Evolutionary conservation across 2,113 vertebrate genomes (phyloP), one percentile per base, ranked within the genome.

Genomic region (Microtus richardsoni): DNA sequence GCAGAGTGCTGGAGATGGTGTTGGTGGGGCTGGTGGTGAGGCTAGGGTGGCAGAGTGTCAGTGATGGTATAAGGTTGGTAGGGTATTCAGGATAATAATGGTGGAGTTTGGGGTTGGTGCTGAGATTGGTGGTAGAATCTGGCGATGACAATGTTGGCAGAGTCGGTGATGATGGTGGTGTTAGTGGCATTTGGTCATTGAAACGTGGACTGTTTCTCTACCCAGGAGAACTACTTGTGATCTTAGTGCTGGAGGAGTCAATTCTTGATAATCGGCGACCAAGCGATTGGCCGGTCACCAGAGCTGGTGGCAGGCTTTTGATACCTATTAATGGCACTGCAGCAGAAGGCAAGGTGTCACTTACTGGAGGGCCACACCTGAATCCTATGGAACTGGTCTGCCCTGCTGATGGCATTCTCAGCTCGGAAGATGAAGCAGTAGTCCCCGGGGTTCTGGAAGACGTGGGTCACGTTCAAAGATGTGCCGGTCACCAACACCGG

Each of bases 391-490:
- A 99, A 99, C 0, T 98, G 98, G 96, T 99, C 98, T 39, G 99
- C 97, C 96, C 97, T 97, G 83, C 99, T 99, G 98, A 99, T 91
- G 47, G 98, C 96, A 0, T 99, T 99, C 97, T 98, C 97, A 19
- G 99, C 98, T 7, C 98, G 97, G 95, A 99, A 95, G 30, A 99
- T 99, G 96, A 99, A 98, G 96, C 99, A 99, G 16, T 99, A 99
- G 54, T 98, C 97, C 0, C 99, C 99, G 0, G 98, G 95, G 0
- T 98, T 96, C 36, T 96, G 97, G 98, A 99, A 99, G 93, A 96
- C 98, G 94, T 99, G 98, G 96, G 98, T 99, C 97, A 99, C 98
- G 7, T 97, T 98, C 97, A 99, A 98, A 12, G 95, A 98, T 7
- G 99, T 99, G 22, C 97, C 97, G 0, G 98, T 98, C 92, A 99